Evolutionary conservation across 1,140 invertebrate genomes (phyloP).

Genomic region (Dreissena polymorpha): DNA sequence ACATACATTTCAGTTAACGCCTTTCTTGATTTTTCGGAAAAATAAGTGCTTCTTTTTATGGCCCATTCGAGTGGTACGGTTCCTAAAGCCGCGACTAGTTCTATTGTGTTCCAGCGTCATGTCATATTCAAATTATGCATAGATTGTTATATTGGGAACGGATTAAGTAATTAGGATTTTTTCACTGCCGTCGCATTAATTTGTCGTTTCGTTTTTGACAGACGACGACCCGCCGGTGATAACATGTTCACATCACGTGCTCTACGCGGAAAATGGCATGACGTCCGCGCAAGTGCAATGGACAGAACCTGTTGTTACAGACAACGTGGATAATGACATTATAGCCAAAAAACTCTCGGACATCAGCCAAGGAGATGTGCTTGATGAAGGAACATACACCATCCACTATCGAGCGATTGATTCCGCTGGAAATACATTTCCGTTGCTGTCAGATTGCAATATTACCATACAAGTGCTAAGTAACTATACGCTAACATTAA

Average conservation of each 20-base stretch:
- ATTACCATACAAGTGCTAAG: not conserved
- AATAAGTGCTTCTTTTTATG: too few species aligned
- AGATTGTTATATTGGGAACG: too few species aligned
- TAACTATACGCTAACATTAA: too few species aligned
- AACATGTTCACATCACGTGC: constrained; percentile 12
- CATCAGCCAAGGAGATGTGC: not conserved
- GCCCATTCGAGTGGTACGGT: too few species aligned
- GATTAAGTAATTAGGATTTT: too few species aligned
- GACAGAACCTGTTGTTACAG: constrained; percentile 4
- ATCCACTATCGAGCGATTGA: constrained; percentile 24
- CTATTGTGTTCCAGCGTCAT: too few species aligned
- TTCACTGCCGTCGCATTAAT: too few species aligned
- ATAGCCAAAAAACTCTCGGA: not conserved
- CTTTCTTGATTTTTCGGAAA: too few species aligned
- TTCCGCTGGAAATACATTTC: constrained; percentile 9
- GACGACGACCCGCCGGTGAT: constrained; percentile 9
- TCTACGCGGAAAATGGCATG: constrained; percentile 12
- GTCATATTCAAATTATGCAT: too few species aligned
- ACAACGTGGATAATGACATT: constrained; percentile 13
- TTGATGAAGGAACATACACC: constrained; percentile 12
- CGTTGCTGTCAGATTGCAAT: not conserved
- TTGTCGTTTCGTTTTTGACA: not conserved
- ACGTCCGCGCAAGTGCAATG: constrained; percentile 22
- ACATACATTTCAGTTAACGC: too few species aligned
- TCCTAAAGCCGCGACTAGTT: too few species aligned